Base-by-base conservation (phyloP, 2,888 invertebrate genomes). In the Colletes collaris region DNA sequence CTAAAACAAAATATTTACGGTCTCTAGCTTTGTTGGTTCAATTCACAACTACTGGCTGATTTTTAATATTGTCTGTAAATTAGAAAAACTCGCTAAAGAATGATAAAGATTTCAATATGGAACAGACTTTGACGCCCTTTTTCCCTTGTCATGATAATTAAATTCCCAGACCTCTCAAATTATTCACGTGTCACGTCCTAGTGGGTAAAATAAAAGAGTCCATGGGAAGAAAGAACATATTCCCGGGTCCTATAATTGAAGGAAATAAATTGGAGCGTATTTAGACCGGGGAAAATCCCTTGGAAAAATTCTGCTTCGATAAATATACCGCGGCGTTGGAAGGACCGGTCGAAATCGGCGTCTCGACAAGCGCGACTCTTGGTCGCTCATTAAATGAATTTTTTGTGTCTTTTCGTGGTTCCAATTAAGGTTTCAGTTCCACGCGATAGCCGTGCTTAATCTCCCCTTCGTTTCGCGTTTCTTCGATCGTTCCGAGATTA, bases 341-440 rank as follows among this genome's bases (percentile, higher is more conserved):
- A 16, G n/a, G 69, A 19, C n/a, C 35, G 64, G 13, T 40, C 44
- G 64, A 66, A 77, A 79, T 78, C 72, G 68, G 64, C 67, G 67
- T 64, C 64, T 64, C 68, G 78, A 68, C 72, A 64, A 68, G 40
- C 19, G 46, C 58, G 58, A 52, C 53, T 44, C 64, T 68, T 72
- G 59, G 59, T 44, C 68, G 55, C 72, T 79, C 79, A 68, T 79
- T 79, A 79, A 72, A 67, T 63, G 68, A 78, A 75, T 10, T 75
- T 81, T 77, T 74, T 66, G 55, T 73, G 56, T 49, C 53, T 63
- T 81, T 74, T 74, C 82, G 63, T 64, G 53, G 44, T 58, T 75
- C 64, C 72, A 79, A 84, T 84, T 84, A 84, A 84, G 69, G 75
- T 62, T 67, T 64, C 67, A 60, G 66, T 71, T 79, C 65, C 56